These are phyloP conservation scores for Prionailurus viverrinus DNA, from an alignment of 2,113 vertebrate genomes.

Conservation along the genomic window DNA sequence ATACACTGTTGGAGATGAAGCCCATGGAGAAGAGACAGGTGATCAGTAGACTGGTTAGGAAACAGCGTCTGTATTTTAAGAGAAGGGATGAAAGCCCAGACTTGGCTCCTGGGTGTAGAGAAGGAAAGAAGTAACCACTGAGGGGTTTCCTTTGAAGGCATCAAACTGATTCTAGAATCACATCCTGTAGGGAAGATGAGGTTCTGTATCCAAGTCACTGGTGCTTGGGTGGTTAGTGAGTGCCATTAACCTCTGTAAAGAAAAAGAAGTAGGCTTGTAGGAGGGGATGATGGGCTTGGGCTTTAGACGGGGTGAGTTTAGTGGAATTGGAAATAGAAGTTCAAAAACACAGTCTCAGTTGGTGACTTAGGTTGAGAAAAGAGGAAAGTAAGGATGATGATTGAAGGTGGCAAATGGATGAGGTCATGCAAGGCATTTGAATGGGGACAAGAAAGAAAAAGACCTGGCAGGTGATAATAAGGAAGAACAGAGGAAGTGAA, in stretches of 20 bases:
- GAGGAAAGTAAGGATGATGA: not conserved
- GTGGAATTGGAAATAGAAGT: not conserved
- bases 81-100: not conserved
- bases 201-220: not conserved
- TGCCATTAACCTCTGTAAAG: not conserved
- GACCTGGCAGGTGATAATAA: accelerated
- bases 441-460: not conserved
- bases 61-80: not conserved
- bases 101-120: not conserved
- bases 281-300: not conserved
- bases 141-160: not conserved
- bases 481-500: not conserved
- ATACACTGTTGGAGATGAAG: not conserved
- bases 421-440: not conserved
- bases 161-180: not conserved
- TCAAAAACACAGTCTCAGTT: not conserved
- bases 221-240: not conserved
- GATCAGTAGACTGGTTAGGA: not conserved
- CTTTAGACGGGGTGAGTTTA: not conserved
- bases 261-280: not conserved
- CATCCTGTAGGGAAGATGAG: not conserved
- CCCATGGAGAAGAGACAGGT: not conserved
- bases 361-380: not conserved
- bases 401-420: not conserved
- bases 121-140: not conserved